Conservation (phyloP, 2,797 vertebrate species). For the Somateria mollissima region DNA sequence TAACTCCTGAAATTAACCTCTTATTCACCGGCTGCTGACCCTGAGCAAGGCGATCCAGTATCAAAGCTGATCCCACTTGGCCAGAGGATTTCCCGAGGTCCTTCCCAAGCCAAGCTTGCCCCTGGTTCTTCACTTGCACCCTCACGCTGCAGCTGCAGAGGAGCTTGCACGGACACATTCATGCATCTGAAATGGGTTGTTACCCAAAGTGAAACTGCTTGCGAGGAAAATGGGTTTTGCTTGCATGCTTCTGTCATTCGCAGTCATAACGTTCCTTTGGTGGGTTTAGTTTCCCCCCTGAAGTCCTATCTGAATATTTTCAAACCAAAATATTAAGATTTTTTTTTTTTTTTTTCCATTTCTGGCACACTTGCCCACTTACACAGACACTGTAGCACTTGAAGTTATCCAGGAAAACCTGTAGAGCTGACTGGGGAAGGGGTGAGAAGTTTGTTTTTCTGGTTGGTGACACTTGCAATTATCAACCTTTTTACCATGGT, state of each 20-base stretch:
- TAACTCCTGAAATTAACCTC: neutral
- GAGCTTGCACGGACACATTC: neutral
- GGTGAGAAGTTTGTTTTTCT: neutral
- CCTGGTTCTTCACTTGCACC: neutral
- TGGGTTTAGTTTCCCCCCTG: neutral
- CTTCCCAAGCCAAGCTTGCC: neutral
- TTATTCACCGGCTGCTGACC: neutral
- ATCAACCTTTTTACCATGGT: neutral
- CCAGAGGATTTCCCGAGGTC: neutral
- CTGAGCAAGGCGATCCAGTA: neutral
- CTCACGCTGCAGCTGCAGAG: neutral
- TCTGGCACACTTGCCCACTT: neutral
- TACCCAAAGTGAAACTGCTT: neutral
- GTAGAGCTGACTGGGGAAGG: neutral
- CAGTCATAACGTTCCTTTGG: neutral
- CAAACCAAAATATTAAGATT: neutral
- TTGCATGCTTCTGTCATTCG: neutral
- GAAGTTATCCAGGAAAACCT: neutral
- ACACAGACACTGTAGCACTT: neutral
- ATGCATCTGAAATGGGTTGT: neutral
- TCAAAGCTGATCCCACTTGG: neutral
- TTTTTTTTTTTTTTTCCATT: neutral
- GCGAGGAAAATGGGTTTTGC: neutral
- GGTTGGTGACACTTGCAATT: neutral
- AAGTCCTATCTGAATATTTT: neutral